Conservation (phyloP, 2,888 invertebrate genomes). For the Syrista parreyssii region DNA sequence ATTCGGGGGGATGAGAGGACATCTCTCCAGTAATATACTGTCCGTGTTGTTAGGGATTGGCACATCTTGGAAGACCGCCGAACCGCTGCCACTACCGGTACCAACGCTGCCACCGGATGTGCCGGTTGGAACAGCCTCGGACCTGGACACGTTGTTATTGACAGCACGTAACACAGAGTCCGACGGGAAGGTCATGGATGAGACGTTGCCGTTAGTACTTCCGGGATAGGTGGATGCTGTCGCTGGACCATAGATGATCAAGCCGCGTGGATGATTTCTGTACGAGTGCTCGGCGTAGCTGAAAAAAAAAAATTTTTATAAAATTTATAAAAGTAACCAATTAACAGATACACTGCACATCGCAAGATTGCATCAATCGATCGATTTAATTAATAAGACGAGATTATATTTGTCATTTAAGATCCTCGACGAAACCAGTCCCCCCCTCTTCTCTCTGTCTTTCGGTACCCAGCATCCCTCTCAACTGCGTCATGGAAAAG, state of each 20-base stretch:
- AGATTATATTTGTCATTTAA: no score
- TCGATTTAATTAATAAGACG: neutral
- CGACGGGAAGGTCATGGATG: conserved; percentile 38
- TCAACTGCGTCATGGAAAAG: no score
- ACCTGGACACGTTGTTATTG: conserved; percentile 9
- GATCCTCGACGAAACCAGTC: no score
- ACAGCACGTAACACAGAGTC: conserved; percentile 16
- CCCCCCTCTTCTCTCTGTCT: no score
- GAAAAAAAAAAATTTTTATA: neutral
- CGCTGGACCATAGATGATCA: conserved; percentile 60
- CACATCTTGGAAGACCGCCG: conserved; percentile 3
- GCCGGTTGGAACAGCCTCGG: conserved; percentile 14
- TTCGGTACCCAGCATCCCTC: no score
- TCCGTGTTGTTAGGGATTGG: conserved; percentile 14
- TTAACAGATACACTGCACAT: neutral
- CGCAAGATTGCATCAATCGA: neutral
- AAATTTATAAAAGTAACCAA: neutral
- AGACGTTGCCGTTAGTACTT: conserved; percentile 33
- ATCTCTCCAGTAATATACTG: conserved; percentile 63
- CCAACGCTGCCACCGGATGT: conserved; percentile 31
- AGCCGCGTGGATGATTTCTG: conserved; percentile 54
- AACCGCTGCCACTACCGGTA: no score
- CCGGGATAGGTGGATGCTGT: conserved; percentile 39
- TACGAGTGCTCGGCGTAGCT: conserved; percentile 56
- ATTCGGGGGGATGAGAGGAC: conserved; percentile 74